Conservation (phyloP, 2,888 invertebrate genomes). For the Luperina testacea region DNA sequence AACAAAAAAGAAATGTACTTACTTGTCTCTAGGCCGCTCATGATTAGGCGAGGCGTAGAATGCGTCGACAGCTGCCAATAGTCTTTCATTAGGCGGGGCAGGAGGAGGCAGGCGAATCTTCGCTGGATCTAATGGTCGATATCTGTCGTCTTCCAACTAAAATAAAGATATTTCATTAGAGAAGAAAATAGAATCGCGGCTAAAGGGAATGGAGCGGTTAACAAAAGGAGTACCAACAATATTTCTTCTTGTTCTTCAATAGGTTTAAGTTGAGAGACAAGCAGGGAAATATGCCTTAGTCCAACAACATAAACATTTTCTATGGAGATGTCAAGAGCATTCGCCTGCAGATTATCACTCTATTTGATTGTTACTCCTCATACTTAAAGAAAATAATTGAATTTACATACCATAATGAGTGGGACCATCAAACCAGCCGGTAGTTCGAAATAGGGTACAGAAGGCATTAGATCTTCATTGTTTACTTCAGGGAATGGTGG, state of each 20-base stretch:
- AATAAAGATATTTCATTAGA: constrained; percentile 45
- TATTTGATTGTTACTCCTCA: constrained; percentile 39
- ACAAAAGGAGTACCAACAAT: constrained; percentile 37
- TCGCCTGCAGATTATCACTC: constrained; percentile 32
- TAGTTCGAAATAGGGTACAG: constrained; percentile 98
- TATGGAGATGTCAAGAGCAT: neutral
- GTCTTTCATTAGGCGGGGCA: constrained; percentile 97
- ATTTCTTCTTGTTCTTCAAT: constrained; percentile 6
- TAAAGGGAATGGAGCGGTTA: constrained; percentile 16
- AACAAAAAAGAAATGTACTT: constrained; percentile 50
- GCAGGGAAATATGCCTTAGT: neutral
- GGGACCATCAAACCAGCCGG: constrained; percentile 99
- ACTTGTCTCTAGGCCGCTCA: constrained; percentile 98
- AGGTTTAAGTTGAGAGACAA: constrained; percentile 5
- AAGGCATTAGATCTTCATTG: constrained; percentile 95
- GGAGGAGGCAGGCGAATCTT: constrained; percentile 98
- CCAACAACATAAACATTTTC: constrained; percentile 12
- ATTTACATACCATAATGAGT: constrained; percentile 93
- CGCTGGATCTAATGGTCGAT: constrained; percentile 96
- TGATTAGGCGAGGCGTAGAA: constrained; percentile 99
- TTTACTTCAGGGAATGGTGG: constrained; percentile 86
- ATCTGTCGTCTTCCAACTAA: constrained; percentile 96
- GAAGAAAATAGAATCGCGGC: neutral
- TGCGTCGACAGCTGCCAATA: constrained; percentile 98
- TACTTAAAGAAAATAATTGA: constrained; percentile 16